Evolutionary conservation across 1,140 invertebrate species (phyloP).

Genomic region (Pantala flavescens): DNA sequence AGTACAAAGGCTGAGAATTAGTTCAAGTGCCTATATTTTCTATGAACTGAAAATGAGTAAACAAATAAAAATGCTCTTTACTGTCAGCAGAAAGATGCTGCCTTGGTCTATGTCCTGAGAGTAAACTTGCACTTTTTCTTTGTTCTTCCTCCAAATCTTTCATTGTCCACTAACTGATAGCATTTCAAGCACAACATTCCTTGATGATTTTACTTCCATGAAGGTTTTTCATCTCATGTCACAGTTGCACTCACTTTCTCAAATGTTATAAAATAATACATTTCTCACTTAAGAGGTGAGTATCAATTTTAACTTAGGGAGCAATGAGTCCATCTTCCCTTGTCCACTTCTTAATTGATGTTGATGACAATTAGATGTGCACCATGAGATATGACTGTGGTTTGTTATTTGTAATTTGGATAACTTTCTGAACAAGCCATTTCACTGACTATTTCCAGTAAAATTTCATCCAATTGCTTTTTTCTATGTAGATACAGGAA

Average conservation of each 20-base stretch:
- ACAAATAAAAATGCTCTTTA: neutral
- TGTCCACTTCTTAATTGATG: no score
- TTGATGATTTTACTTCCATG: neutral
- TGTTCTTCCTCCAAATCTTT: neutral
- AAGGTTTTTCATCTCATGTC: neutral
- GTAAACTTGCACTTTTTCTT: conserved; percentile 6
- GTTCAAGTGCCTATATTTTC: neutral
- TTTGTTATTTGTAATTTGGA: no score
- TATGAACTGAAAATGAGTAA: neutral
- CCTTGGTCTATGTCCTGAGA: conserved; percentile 2
- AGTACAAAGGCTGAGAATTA: neutral
- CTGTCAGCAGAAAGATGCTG: conserved; percentile 1
- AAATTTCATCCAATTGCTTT: no score
- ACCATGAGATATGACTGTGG: no score
- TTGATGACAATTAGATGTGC: no score
- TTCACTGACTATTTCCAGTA: neutral
- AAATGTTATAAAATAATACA: neutral
- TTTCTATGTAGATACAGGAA: neutral
- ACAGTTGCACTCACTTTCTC: neutral
- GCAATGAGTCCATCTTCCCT: no score
- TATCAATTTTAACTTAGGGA: no score
- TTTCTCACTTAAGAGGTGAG: no score
- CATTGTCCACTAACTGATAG: neutral
- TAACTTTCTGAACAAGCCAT: neutral
- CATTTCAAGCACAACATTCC: neutral